A percentile compares a stretch with the other conserved stretches of the same genome.
Evolutionary conservation across 2,888 invertebrate genomes (phyloP).

Genomic region (Andrena dorsata): DNA sequence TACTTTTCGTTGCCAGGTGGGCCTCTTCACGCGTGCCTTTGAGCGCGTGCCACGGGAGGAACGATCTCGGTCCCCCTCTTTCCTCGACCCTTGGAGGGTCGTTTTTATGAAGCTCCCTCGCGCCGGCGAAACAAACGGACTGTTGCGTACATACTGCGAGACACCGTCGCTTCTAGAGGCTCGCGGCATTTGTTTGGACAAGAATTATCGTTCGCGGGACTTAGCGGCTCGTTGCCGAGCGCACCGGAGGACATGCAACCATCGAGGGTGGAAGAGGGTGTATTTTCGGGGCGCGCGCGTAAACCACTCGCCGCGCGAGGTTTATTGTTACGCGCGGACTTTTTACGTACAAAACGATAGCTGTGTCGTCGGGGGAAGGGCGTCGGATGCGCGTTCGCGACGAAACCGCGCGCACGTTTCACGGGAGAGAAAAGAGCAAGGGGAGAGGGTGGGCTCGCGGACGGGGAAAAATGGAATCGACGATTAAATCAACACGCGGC

Average conservation of each 20-base stretch:
- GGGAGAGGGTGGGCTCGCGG: neutral
- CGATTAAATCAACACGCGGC: conserved; percentile 34
- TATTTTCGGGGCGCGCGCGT: neutral
- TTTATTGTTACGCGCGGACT: conserved; percentile 19
- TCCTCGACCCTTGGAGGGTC: conserved; percentile 38
- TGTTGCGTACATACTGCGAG: neutral
- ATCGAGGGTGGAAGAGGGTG: neutral
- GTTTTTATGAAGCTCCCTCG: conserved; percentile 24
- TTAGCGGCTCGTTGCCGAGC: conserved; percentile 4
- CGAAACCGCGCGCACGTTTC: too few species aligned
- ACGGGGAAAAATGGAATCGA: conserved; percentile 7
- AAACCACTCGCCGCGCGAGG: neutral
- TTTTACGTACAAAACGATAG: conserved; percentile 8
- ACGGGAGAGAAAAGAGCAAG: too few species aligned
- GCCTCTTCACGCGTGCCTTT: conserved; percentile 59
- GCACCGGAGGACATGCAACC: neutral
- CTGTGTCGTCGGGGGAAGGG: conserved; percentile 1
- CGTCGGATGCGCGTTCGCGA: neutral
- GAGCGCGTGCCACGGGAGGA: conserved; percentile 60
- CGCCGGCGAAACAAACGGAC: conserved; percentile 31
- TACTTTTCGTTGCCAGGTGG: conserved; percentile 74
- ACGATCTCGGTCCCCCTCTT: neutral
- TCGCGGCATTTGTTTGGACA: conserved; percentile 47
- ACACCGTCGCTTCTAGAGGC: conserved; percentile 3
- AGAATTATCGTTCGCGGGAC: conserved; percentile 40